Conservation (phyloP, 2,888 invertebrate genomes). For the Prosopocoilus inquinatus region DNA sequence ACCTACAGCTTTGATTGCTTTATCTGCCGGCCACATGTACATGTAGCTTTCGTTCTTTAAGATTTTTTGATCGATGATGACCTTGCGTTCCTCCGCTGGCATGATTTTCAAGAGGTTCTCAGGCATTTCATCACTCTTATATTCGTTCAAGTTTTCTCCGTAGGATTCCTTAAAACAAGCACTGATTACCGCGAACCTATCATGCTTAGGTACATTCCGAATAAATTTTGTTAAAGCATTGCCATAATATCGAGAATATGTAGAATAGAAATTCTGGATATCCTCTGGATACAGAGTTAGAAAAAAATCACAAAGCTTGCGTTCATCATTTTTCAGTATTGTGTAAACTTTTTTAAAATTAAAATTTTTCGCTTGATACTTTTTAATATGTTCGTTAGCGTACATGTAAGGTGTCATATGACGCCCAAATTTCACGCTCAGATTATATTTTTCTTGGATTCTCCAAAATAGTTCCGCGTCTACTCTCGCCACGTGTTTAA, state of each 20-base stretch:
- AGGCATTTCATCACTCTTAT: not conserved
- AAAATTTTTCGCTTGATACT: not conserved
- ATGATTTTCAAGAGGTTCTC: constrained; percentile 3
- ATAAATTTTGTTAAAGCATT: not conserved
- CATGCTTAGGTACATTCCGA: not conserved
- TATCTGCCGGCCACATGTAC: not conserved
- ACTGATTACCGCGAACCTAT: not conserved
- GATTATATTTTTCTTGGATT: constrained; percentile 10
- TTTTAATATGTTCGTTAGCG: not conserved
- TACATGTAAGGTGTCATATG: constrained; percentile 11
- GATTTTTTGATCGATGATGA: constrained; percentile 4
- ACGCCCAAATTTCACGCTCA: constrained; percentile 8
- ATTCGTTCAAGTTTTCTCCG: not conserved
- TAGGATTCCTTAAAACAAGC: constrained; percentile 8
- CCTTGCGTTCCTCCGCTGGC: constrained; percentile 3
- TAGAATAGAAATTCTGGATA: constrained; percentile 1
- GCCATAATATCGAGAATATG: not conserved
- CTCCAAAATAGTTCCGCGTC: constrained; percentile 8
- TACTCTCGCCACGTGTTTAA: constrained; percentile 9
- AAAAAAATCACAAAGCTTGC: constrained; percentile 3
- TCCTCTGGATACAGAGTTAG: constrained; percentile 9
- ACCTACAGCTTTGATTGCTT: constrained; percentile 1
- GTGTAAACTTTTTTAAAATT: constrained; percentile 2
- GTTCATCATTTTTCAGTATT: constrained; percentile 1
- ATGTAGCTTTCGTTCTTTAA: not conserved